Evolutionary conservation across 64 coral and sea anemone species (phyloP), one percentile per base, ranked within the genome.

Genomic region (Hydrozoanthus tunicans): DNA sequence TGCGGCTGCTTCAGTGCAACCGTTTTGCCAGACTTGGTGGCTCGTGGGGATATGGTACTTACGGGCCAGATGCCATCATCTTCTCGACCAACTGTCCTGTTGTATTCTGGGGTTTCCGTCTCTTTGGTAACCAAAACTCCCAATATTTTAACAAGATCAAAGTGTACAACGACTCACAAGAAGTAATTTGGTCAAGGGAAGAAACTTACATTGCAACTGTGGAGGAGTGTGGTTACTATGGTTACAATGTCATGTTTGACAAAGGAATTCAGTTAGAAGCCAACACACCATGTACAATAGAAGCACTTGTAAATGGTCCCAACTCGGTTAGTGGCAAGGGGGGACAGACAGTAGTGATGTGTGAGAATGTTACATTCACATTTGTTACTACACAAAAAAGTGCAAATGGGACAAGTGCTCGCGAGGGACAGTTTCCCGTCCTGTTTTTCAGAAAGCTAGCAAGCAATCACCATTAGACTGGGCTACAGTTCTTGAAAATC

Each of bases 381-480:
- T 86, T 73, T 86, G 83, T 86, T 25, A 86, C 83, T 6, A 86
- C 83, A 86, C 83, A 86, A 57, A 86, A 86, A 86, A 86, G 83
- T 59, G 83, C 83, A 51, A 86, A 86, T 73, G 83, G 83, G 10
- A 86, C 83, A 53, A 86, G 83, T 27, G 83, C 83, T 43, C 83
- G 83, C 1, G 83, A 86, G 73, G 83, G 83, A 6, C 83, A 86
- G 54, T 86, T 86, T 55, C 83, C 83, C 0, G 83, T 71, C 4
- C n/a, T 86, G n/a, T 86, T 86, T 20, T 86, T 86, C 20, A 86
- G 67, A 72, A 86, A 86, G 68, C 10, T 86, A 56, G 66, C 83
- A 60, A 86, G 72, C 20, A 86, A 71, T 86, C 83, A 86, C 20
- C 15, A 66, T 56, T 71, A 72, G 65, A 73, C 32, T 2, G 51